A percentile compares a stretch with the other conserved stretches of the same genome.
phyloP scores from a whole-genome alignment of 2,888 invertebrate species.

The Euproctis similis region DNA sequence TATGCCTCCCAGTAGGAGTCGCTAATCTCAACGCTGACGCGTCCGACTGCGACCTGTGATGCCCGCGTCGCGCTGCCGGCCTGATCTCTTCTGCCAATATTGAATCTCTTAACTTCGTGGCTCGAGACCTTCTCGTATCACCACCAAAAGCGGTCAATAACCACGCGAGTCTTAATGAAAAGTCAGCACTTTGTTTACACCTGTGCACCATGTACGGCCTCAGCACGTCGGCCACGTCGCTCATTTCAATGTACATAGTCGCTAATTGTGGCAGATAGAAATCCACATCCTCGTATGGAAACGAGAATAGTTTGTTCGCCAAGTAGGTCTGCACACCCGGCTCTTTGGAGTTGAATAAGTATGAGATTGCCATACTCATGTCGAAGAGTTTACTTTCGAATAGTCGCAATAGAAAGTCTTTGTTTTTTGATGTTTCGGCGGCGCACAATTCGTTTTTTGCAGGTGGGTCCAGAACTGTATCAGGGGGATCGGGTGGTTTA shows the following conservation, averaged over 20 bases:
- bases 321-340: conserved; percentile 98
- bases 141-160: conserved; percentile 94
- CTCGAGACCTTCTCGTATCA: conserved; percentile 63
- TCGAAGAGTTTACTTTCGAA: conserved; percentile 98
- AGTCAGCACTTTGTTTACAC: conserved; percentile 95
- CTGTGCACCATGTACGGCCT: conserved; percentile 67
- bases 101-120: conserved; percentile 58
- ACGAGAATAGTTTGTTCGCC: conserved; percentile 98
- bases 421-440: conserved; percentile 64
- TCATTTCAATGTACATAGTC: conserved; percentile 99
- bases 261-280: conserved; percentile 98
- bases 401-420: conserved; percentile 87
- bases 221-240: conserved; percentile 91
- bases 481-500: conserved; percentile 63
- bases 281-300: conserved; percentile 93
- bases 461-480: conserved; percentile 44
- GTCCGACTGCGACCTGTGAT: conserved; percentile 84
- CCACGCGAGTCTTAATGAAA: conserved; percentile 97
- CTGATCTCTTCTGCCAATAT: conserved; percentile 66
- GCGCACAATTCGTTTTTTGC: conserved; percentile 43
- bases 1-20: conserved; percentile 78
- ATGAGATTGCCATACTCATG: conserved; percentile 98
- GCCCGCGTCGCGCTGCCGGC: conserved; percentile 61
- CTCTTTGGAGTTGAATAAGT: conserved; percentile 98
- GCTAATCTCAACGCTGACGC: conserved; percentile 82